These are phyloP conservation scores for Macropodus opercularis DNA, from an alignment of 2,797 vertebrate species.

Conservation along the genomic window DNA sequence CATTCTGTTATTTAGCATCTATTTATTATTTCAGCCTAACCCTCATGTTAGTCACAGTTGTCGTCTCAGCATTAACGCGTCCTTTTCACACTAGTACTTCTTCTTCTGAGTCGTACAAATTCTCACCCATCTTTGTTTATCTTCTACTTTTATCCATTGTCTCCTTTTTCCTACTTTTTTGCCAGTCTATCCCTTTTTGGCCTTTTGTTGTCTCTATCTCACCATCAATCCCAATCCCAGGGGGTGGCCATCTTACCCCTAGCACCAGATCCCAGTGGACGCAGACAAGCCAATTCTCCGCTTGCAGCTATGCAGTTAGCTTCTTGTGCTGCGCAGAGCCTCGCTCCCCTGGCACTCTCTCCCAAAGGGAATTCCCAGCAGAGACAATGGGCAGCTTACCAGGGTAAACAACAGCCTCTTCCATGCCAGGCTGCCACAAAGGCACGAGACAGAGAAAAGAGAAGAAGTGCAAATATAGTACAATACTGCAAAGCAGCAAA, in stretches of 20 bases:
- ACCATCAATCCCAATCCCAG: conserved; percentile 53
- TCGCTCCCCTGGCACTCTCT: conserved; percentile 58
- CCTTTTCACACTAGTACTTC: background rate
- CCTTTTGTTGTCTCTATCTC: conserved; percentile 61
- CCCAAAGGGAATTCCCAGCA: conserved; percentile 80
- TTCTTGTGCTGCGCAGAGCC: conserved; percentile 43
- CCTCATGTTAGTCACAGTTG: background rate
- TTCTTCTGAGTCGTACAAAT: conserved; percentile 16
- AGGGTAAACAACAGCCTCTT: conserved; percentile 80
- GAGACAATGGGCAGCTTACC: conserved; percentile 82
- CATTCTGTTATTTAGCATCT: background rate
- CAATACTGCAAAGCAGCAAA: conserved; percentile 44
- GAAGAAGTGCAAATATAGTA: conserved; percentile 64
- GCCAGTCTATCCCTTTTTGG: conserved; percentile 22
- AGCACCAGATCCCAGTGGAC: conserved; percentile 67
- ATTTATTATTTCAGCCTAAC: background rate
- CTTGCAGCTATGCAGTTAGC: conserved; percentile 49
- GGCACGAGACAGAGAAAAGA: conserved; percentile 50
- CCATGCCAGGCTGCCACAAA: conserved; percentile 72
- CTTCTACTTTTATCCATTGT: conserved; percentile 28
- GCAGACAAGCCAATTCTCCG: conserved; percentile 34
- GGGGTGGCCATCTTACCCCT: conserved; percentile 67
- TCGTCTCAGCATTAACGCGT: background rate
- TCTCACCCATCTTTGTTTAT: conserved; percentile 25
- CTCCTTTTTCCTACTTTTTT: conserved; percentile 14